Evolutionary conservation across 2,888 invertebrate species (phyloP).

Genomic region (Calephelis perditalis): DNA sequence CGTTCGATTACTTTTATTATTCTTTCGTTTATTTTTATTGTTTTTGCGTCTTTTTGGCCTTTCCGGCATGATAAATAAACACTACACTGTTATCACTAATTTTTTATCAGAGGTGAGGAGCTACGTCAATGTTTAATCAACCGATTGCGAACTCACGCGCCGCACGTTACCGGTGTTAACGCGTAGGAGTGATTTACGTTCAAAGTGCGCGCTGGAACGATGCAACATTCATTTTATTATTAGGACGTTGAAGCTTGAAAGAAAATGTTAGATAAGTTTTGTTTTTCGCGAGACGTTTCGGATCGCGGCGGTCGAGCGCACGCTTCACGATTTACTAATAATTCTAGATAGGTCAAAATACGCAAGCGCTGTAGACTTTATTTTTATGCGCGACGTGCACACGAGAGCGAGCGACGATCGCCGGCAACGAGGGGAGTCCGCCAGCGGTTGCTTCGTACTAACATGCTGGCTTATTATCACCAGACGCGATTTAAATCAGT

Average conservation of each 20-base stretch:
- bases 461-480: conserved; percentile 59
- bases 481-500: conserved; percentile 56
- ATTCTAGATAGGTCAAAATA: conserved; percentile 76
- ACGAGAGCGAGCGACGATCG: conserved; percentile 56
- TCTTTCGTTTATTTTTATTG: conserved; percentile 69
- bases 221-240: conserved; percentile 5
- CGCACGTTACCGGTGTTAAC: conserved; percentile 51
- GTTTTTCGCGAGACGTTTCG: conserved; percentile 64
- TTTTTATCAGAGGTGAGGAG: conserved; percentile 53
- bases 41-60: conserved; percentile 64
- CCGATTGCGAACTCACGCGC: conserved; percentile 41
- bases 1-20: conserved; percentile 54
- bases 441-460: conserved; percentile 46
- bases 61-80: conserved; percentile 61
- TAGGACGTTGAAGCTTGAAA: not conserved
- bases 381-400: conserved; percentile 75
- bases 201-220: conserved; percentile 1
- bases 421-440: conserved; percentile 57
- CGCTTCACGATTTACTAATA: conserved; percentile 75
- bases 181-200: conserved; percentile 49
- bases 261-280: conserved; percentile 46
- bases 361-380: conserved; percentile 72
- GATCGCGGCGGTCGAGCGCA: conserved; percentile 68
- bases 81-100: conserved; percentile 61
- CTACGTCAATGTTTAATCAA: conserved; percentile 44